phyloP scores from a whole-genome alignment of 1,140 invertebrate species.

The Caenorhabditis briggsae region DNA sequence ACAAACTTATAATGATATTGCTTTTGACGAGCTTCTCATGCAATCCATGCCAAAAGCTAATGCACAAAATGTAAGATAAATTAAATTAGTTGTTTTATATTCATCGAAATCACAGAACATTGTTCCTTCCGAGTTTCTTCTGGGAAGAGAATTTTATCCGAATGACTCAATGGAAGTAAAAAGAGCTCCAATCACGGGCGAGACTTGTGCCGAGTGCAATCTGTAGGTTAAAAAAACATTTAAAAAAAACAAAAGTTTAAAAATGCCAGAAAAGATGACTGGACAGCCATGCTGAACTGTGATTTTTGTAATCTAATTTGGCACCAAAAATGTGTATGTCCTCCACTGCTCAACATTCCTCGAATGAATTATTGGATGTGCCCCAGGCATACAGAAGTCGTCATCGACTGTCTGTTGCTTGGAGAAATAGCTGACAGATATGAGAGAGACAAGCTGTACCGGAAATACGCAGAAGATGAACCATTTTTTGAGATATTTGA shows the following conservation, averaged over 20 bases:
- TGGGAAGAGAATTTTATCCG: not conserved
- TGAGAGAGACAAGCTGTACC: not conserved
- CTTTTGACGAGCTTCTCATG: too few species aligned
- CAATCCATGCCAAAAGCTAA: too few species aligned
- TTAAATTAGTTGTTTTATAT: too few species aligned
- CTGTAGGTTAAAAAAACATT: not conserved
- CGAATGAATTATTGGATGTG: constrained; percentile 9
- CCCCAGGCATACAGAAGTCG: not conserved
- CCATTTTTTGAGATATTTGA: not conserved
- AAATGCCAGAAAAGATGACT: constrained; percentile 10
- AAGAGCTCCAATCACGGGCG: not conserved
- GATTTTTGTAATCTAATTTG: not conserved
- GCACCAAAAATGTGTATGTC: constrained; percentile 10
- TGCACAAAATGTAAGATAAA: too few species aligned
- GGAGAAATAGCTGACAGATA: not conserved
- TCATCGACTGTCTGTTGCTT: not conserved
- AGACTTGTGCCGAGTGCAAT: not conserved
- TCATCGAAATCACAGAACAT: not conserved
- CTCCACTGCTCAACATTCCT: not conserved
- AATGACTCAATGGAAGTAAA: constrained; percentile 36
- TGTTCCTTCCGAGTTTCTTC: not conserved
- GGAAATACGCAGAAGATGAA: not conserved
- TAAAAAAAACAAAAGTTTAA: not conserved
- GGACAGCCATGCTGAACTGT: constrained; percentile 5
- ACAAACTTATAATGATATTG: too few species aligned